phyloP scores from a whole-genome alignment of 2,888 invertebrate species.

The Caenorhabditis doughertyi region DNA sequence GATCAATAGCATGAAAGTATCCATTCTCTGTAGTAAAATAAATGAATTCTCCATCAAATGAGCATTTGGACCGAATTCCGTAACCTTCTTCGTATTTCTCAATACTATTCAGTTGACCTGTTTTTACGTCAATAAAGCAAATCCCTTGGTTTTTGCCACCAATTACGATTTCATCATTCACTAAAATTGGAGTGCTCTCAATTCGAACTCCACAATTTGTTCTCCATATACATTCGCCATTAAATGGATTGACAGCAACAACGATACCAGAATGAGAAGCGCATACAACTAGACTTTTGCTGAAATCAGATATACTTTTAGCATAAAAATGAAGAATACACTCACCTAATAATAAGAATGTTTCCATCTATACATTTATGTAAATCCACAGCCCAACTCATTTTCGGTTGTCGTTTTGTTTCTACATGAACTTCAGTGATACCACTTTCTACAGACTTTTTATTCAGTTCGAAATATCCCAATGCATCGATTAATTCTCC shows the following conservation, averaged over 20 bases:
- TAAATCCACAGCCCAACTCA: conserved; percentile 56
- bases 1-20: conserved; percentile 24
- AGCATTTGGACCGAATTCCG: conserved; percentile 5
- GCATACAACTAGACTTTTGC: conserved; percentile 14
- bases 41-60: conserved; percentile 27
- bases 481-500: conserved; percentile 19
- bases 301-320: conserved; percentile 5
- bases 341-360: conserved; percentile 23
- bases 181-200: conserved; percentile 44
- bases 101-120: background rate
- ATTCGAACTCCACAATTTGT: conserved; percentile 34
- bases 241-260: conserved; percentile 32
- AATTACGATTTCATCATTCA: conserved; percentile 34
- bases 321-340: background rate
- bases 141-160: conserved; percentile 34
- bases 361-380: conserved; percentile 61
- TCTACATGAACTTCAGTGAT: background rate
- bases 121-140: conserved; percentile 4
- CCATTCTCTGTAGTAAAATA: conserved; percentile 39
- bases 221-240: conserved; percentile 25
- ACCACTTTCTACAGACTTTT: background rate
- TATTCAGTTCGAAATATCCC: background rate
- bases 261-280: conserved; percentile 53
- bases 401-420: conserved; percentile 22
- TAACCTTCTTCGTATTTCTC: background rate